Evolutionary conservation across 2,113 vertebrate species (phyloP).

Genomic region (Leptobrachium ailaonicum): DNA sequence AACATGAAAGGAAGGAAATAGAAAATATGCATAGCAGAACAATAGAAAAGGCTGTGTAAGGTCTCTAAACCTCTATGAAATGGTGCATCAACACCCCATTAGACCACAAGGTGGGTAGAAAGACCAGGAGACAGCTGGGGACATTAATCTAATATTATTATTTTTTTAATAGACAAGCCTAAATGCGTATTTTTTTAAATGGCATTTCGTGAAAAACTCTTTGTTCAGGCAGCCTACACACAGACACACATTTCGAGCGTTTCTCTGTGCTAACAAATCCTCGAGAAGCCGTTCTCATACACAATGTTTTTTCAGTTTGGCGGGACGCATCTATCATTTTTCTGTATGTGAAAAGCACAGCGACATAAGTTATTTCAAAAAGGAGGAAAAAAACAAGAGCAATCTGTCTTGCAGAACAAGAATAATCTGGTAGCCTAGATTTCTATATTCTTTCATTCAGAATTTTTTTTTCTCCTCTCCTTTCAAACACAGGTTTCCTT

Average conservation of each 20-base stretch:
- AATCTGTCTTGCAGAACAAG: not conserved
- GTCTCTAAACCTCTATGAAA: no score
- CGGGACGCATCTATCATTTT: not conserved
- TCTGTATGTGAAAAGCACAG: not conserved
- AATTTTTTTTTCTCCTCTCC: not conserved
- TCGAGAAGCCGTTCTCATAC: not conserved
- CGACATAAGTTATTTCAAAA: slow-evolving; percentile 7
- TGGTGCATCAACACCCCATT: no score
- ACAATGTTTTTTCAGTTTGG: not conserved
- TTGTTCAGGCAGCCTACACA: not conserved
- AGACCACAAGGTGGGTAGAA: no score
- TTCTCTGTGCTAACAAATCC: not conserved
- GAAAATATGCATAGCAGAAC: no score
- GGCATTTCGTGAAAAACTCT: not conserved
- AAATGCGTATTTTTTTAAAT: not conserved
- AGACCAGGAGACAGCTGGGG: not conserved
- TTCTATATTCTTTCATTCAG: not conserved
- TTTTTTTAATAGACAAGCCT: not conserved
- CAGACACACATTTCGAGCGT: not conserved
- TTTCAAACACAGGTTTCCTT: no score
- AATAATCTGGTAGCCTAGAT: not conserved
- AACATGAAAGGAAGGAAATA: no score
- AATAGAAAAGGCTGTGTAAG: no score
- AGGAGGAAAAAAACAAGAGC: not conserved
- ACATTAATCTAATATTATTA: not conserved